Conservation (phyloP, 2,888 invertebrate species). For the Dryomyza anilis region DNA sequence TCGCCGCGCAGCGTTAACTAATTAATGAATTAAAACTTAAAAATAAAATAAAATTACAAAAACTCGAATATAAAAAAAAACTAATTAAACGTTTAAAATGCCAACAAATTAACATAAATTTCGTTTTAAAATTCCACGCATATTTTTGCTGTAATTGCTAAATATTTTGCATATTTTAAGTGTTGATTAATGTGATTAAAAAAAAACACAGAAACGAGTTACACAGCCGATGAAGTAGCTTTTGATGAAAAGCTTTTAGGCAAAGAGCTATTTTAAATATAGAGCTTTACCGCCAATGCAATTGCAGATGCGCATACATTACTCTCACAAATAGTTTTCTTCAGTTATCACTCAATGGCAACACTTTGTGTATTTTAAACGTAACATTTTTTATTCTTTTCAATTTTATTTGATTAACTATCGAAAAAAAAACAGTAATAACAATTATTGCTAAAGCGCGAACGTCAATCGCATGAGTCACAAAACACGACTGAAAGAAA, state of each 20-base stretch:
- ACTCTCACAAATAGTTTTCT: neutral
- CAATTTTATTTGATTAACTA: neutral
- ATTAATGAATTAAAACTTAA: neutral
- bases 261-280: too few species aligned
- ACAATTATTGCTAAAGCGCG: neutral
- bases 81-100: neutral
- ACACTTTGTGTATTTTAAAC: neutral
- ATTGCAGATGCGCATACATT: neutral
- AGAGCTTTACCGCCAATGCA: conserved; percentile 17
- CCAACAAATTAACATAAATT: conserved; percentile 20
- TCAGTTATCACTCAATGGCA: neutral
- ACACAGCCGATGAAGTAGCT: too few species aligned
- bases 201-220: too few species aligned
- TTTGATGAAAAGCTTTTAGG: too few species aligned
- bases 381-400: neutral
- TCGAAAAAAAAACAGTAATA: neutral
- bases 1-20: neutral
- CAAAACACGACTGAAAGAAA: conserved; percentile 20
- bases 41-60: neutral
- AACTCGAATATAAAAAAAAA: neutral
- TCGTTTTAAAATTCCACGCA: neutral
- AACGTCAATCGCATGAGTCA: conserved; percentile 23
- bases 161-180: too few species aligned
- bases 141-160: too few species aligned
- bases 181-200: too few species aligned